Conservation (phyloP, 2,797 vertebrate genomes). For the Busarellus nigricollis region DNA sequence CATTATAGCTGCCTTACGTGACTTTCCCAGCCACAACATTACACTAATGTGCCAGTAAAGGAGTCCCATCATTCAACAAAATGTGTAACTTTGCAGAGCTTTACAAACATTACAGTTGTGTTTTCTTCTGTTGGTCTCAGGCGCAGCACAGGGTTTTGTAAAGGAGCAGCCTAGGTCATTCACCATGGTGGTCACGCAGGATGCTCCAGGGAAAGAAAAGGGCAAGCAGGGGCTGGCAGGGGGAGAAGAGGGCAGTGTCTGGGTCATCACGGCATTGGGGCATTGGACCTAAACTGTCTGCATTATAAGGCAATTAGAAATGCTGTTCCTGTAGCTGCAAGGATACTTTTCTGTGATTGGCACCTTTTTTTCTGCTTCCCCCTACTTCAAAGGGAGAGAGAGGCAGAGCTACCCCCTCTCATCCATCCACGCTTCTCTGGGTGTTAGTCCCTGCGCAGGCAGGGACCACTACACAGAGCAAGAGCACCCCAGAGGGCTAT, state of each 20-base stretch:
- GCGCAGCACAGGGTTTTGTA: background rate
- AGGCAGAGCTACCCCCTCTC: background rate
- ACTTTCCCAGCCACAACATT: background rate
- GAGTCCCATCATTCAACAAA: background rate
- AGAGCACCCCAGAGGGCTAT: background rate
- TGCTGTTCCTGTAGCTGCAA: background rate
- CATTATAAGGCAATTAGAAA: background rate
- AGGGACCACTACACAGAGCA: background rate
- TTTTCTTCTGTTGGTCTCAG: background rate
- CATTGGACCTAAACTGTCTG: background rate
- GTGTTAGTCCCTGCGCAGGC: fast-evolving
- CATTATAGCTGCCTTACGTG: background rate
- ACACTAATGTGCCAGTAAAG: background rate
- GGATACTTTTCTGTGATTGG: background rate
- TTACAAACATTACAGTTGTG: background rate
- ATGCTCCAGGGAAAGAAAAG: background rate
- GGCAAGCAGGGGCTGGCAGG: background rate
- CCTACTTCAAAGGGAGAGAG: background rate
- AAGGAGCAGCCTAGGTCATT: background rate
- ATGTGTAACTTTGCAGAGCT: background rate
- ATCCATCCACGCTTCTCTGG: background rate
- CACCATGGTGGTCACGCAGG: fast-evolving
- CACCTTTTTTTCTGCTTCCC: background rate
- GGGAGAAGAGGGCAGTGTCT: background rate
- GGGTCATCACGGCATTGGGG: background rate